Evolutionary conservation across 2,113 vertebrate species (phyloP).

Genomic region (Vulpes ferrilata): DNA sequence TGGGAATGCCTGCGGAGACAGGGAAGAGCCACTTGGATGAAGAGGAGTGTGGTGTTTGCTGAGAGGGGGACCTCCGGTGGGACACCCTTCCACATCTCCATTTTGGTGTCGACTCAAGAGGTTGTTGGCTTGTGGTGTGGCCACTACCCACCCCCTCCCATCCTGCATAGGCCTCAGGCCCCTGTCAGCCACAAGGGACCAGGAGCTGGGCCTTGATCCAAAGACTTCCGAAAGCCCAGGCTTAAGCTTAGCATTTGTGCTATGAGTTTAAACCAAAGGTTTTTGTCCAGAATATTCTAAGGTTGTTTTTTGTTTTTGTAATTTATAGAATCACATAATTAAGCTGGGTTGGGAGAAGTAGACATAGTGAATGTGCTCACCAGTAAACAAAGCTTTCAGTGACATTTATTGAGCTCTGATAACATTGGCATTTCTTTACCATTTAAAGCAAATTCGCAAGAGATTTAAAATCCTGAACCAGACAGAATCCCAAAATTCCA

Average conservation of each 20-base stretch:
- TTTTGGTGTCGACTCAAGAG: rapidly evolving
- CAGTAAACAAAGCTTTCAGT: not conserved
- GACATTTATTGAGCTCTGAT: not conserved
- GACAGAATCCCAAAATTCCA: not conserved
- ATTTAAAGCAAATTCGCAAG: too few relatives aligned
- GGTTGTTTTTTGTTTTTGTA: not conserved
- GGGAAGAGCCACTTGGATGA: not conserved
- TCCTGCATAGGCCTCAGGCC: not conserved
- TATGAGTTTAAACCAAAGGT: not conserved
- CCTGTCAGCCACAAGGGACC: rapidly evolving
- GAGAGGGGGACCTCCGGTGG: rapidly evolving
- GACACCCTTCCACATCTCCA: not conserved
- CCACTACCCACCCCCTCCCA: not conserved
- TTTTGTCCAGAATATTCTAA: constrained; percentile 5
- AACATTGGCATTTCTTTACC: not conserved
- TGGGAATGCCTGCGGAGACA: not conserved
- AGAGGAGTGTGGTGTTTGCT: rapidly evolving
- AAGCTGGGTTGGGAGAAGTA: not conserved
- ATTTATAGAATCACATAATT: not conserved
- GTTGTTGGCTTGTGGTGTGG: too few relatives aligned
- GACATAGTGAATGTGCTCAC: rapidly evolving
- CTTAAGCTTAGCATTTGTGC: not conserved
- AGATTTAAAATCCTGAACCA: not conserved
- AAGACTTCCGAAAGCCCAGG: not conserved
- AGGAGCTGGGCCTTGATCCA: too few relatives aligned